These are phyloP conservation scores for Abrostola tripartita DNA, from an alignment of 2,888 invertebrate species.

Conservation along the genomic window DNA sequence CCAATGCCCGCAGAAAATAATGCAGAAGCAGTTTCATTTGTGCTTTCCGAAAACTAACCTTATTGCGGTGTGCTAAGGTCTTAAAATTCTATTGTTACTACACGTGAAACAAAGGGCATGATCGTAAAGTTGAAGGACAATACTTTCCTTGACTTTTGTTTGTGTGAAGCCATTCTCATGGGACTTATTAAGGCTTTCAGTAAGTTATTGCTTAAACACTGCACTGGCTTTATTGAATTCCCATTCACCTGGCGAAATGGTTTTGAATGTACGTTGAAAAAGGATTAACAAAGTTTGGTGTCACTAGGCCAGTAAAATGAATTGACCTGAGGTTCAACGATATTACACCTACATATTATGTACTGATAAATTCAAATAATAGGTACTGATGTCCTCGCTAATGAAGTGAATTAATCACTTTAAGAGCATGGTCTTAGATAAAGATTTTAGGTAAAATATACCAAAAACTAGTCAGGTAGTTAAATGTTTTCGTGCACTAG, in stretches of 20 bases:
- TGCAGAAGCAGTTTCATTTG: slow-evolving; percentile 22
- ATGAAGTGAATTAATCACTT: no score
- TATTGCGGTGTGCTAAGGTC: slow-evolving; percentile 11
- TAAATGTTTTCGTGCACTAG: no score
- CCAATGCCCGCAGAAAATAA: slow-evolving; percentile 49
- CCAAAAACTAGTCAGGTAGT: no score
- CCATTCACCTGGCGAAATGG: slow-evolving; percentile 23
- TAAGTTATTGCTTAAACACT: slow-evolving; percentile 42
- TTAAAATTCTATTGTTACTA: slow-evolving; percentile 16
- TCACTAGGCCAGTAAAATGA: not conserved
- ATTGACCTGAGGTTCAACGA: no score
- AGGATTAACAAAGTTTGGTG: not conserved
- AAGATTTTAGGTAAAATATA: no score
- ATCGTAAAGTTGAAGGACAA: slow-evolving; percentile 63
- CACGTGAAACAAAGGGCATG: slow-evolving; percentile 38
- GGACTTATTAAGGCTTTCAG: slow-evolving; percentile 45
- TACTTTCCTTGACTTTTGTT: slow-evolving; percentile 59
- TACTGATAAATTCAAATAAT: no score
- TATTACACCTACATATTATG: no score
- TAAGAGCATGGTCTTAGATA: no score
- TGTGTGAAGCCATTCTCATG: slow-evolving; percentile 34
- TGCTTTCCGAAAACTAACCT: slow-evolving; percentile 12
- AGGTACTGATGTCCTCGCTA: no score
- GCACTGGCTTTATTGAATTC: slow-evolving; percentile 38
- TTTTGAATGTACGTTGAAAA: not conserved